Conservation (phyloP, 2,888 invertebrate species). For the Brenthis hecate region DNA sequence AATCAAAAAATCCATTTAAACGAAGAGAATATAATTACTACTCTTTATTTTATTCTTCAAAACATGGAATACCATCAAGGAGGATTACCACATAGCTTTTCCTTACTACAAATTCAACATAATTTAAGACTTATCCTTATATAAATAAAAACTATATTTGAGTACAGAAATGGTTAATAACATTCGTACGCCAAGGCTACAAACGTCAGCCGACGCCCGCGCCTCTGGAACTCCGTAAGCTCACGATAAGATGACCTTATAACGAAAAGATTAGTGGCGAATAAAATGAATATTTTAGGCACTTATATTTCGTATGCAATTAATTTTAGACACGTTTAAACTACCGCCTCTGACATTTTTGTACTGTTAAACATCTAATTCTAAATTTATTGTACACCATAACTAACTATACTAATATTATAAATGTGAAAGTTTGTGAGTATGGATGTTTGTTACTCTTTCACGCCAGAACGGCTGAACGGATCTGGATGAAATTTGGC, state of each 20-base stretch:
- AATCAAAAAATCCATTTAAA: neutral
- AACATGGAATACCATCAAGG: slow-evolving; percentile 20
- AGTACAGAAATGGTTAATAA: neutral
- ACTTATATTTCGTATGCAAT: neutral
- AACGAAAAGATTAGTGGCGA: slow-evolving; percentile 8
- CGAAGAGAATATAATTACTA: neutral
- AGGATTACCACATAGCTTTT: slow-evolving; percentile 25
- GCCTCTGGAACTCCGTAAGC: slow-evolving; percentile 21
- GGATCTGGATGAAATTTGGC: no score
- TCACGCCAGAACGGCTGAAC: no score
- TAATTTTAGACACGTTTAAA: neutral
- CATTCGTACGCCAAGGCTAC: slow-evolving; percentile 21
- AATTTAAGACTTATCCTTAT: neutral
- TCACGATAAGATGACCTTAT: slow-evolving; percentile 29
- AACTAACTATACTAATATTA: no score
- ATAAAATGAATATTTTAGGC: neutral
- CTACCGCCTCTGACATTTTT: neutral
- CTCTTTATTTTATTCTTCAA: slow-evolving; percentile 13
- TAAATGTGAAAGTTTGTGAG: no score
- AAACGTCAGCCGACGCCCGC: slow-evolving; percentile 20
- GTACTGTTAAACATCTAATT: no score
- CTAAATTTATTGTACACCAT: no score
- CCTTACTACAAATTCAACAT: neutral
- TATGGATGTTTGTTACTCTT: no score
- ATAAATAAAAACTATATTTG: slow-evolving; percentile 6